Evolutionary conservation across 2,888 invertebrate species (phyloP), one percentile per base, ranked within the genome.

Genomic region (Ichneumon xanthorius): DNA sequence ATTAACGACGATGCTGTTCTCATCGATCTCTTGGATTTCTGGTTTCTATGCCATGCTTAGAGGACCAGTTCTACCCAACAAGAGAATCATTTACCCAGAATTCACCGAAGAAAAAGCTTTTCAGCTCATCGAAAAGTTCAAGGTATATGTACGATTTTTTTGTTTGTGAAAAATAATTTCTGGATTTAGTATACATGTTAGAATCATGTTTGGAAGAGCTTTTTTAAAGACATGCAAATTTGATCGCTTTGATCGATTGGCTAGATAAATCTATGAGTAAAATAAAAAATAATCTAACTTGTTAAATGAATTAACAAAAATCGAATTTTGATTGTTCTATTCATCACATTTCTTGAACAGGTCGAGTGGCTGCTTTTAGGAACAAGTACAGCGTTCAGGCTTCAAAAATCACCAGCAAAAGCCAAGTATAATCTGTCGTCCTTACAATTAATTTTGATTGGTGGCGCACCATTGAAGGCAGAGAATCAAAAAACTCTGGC

Each of bases 361-460:
- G 14, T 67, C 68, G 30, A 55, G 68, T 75, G 65, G 58, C 75
- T 72, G 53, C 70, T 53, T 50, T 71, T 19, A 9, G 19, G 55
- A 55, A 22, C 55, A 9, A 19, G 55, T 19, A 19, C 55, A 1
- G 55, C 22, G 1, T 7, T 55, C 55, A 22, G 19, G 22, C n/a
- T 22, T 9, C 19, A 55, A 7, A 19, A 55, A 22, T n/a, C 53
- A 19, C n/a, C n/a, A 19, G 7, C 90, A 45, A 37, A 89, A n/a
- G 14, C 63, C 2, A 88, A 89, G 26, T 90, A 90, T 73, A 80
- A 89, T 67, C 73, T 91, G 6, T 86, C 89, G 4, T 88, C 89
- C 0, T 5, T 92, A 50, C 88, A 88, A 78, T 55, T 53, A 16
- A 37, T 91, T 14, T 16, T 86, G 6, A 82, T 88, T 48, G 91